Evolutionary conservation across 2,113 vertebrate genomes (phyloP).

Genomic region (Hylia prasina): DNA sequence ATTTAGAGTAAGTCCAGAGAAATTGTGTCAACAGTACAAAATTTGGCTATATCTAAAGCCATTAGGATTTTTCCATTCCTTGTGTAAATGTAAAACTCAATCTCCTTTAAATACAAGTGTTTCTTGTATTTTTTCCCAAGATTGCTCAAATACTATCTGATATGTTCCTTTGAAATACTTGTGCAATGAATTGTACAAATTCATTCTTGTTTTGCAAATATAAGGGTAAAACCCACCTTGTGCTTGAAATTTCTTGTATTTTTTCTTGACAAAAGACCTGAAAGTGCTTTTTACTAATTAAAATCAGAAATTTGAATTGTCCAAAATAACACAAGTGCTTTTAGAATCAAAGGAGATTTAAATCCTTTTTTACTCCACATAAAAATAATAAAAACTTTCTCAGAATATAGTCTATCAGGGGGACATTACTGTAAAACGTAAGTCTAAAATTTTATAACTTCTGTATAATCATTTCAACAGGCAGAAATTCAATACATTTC

Average conservation of each 20-base stretch:
- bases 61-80: not conserved
- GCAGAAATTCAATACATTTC: not conserved
- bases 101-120: not conserved
- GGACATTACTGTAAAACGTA: not conserved
- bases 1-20: not conserved
- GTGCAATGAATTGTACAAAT: not conserved
- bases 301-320: not conserved
- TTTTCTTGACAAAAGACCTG: not conserved
- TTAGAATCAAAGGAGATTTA: not conserved
- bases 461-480: not conserved
- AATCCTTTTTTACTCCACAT: not conserved
- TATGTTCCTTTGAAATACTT: not conserved
- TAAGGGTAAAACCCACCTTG: not conserved
- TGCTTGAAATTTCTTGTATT: not conserved
- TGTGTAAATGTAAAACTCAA: not conserved
- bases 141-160: not conserved
- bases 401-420: not conserved
- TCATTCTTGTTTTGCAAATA: not conserved
- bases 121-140: not conserved
- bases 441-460: not conserved
- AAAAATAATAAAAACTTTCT: not conserved
- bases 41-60: not conserved
- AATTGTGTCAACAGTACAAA: not conserved
- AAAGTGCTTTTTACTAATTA: not conserved
- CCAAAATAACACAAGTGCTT: not conserved